Evolutionary conservation across 2,888 invertebrate species (phyloP).

Genomic region (Cosmopolites sordidus): DNA sequence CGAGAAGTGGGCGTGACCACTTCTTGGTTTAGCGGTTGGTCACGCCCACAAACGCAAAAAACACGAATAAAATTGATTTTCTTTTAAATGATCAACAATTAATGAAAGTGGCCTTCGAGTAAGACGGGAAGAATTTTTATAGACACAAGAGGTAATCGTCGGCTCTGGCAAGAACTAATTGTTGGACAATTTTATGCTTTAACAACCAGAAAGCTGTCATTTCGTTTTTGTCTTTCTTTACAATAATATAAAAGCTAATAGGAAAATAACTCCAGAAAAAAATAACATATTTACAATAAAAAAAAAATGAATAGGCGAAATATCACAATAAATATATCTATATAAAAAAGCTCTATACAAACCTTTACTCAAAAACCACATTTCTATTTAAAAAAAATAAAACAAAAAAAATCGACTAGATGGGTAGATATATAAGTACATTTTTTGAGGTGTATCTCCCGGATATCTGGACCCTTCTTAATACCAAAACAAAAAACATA

Average conservation of each 20-base stretch:
- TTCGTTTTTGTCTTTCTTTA: too few relatives aligned
- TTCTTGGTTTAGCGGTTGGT: neutral
- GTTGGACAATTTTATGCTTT: too few relatives aligned
- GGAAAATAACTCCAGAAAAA: too few relatives aligned
- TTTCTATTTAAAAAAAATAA: slow-evolving; percentile 9
- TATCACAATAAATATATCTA: slow-evolving; percentile 7
- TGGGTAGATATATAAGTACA: slow-evolving; percentile 24
- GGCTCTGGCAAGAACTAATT: too few relatives aligned
- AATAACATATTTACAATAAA: slow-evolving; percentile 6
- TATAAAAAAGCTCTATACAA: slow-evolving; percentile 10
- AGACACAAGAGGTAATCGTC: too few relatives aligned
- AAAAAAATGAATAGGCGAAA: slow-evolving; percentile 4
- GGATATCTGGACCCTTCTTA: too few relatives aligned
- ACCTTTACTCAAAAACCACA: slow-evolving; percentile 15
- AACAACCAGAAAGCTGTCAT: too few relatives aligned
- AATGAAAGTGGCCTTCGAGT: slow-evolving; percentile 18
- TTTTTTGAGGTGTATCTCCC: slow-evolving; percentile 4
- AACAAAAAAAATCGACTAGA: slow-evolving; percentile 25
- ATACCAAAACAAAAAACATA: too few relatives aligned
- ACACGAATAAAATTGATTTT: slow-evolving; percentile 8
- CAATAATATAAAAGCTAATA: too few relatives aligned
- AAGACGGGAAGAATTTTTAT: neutral
- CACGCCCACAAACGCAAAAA: slow-evolving; percentile 9
- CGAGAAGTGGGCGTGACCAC: slow-evolving; percentile 7
- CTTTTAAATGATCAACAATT: slow-evolving; percentile 2